A percentile compares a stretch with the other conserved stretches of the same genome.
These are phyloP conservation scores for Ceyx cyanopectus DNA, from an alignment of 2,113 vertebrate genomes.

Conservation along the genomic window DNA sequence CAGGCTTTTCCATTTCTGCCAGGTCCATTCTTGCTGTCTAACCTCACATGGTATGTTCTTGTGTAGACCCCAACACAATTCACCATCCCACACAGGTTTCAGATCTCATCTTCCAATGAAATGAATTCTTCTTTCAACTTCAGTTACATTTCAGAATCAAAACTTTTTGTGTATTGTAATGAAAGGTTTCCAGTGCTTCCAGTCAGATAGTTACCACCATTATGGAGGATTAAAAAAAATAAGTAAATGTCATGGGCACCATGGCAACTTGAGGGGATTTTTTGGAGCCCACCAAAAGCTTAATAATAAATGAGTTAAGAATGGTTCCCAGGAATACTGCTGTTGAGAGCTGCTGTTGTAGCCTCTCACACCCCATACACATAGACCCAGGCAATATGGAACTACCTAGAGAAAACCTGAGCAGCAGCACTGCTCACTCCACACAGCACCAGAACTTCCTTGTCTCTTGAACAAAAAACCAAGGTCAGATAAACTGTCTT, in stretches of 20 bases:
- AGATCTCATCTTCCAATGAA: not conserved
- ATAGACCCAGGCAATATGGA: not conserved
- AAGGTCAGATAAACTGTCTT: not conserved
- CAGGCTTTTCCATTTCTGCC: not conserved
- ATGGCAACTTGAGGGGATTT: not conserved
- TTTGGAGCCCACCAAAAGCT: not conserved
- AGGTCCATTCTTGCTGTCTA: not conserved
- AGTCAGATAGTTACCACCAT: not conserved
- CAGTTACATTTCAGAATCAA: not conserved
- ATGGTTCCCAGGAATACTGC: not conserved
- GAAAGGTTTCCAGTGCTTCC: not conserved
- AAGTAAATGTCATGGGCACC: not conserved
- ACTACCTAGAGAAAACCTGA: not conserved
- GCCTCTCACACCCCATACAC: not conserved
- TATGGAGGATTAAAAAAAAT: not conserved
- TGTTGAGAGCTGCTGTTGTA: not conserved
- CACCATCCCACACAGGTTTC: not conserved
- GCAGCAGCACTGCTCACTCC: not conserved
- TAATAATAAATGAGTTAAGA: not conserved
- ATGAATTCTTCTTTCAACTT: not conserved
- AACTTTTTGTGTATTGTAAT: not conserved
- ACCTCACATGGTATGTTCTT: not conserved
- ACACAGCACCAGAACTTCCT: accelerated
- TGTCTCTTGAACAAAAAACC: not conserved
- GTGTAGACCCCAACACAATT: not conserved